Evolutionary conservation across 2,888 invertebrate genomes (phyloP), one percentile per base, ranked within the genome.

Genomic region (Ormyrus nitidulus): DNA sequence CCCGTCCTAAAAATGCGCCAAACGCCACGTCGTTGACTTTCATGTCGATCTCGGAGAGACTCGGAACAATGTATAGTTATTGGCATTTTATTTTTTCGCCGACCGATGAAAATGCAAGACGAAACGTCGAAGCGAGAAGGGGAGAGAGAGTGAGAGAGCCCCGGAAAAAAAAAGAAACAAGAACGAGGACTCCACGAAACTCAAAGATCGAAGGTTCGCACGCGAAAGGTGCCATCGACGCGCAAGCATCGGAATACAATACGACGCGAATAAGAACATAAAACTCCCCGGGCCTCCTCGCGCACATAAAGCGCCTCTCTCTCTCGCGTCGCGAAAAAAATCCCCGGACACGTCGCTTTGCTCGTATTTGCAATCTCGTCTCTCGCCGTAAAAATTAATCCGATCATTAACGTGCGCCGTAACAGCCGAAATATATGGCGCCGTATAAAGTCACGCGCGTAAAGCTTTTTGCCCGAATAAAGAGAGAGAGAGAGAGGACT

Each of bases 381-480:
- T 19, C 19, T 72, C 74, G 83, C 86, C 85, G 85, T 88, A 87
- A 89, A 88, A 88, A 89, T 89, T 88, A 89, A 88, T 88, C 87
- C 85, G 86, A 86, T 86, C 87, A 87, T 87, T 88, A 87, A 86
- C 83, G 81, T 82, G 79, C 81, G 85, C 84, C 84, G 83, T 86
- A 86, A 87, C 85, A 86, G 86, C 85, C 85, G 83, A 87, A 87
- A 86, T 87, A 88, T 87, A 88, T 84, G 85, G 81, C 84, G 84
- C 82, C 72, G 82, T 84, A 83, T 83, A 84, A 83, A 77, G 34
- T 78, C 53, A 48, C 48, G 46, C 62, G 56, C 70, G 49, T 77
- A 83, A 81, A 78, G 77, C 71, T 82, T 79, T 79, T 68, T 68
- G 61, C 75, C 77, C 46, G 59, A 72, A 78, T 51, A 66, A 77